Evolutionary conservation across 2,113 vertebrate genomes (phyloP), one percentile per base, ranked within the genome.

Genomic region (Willisornis vidua): DNA sequence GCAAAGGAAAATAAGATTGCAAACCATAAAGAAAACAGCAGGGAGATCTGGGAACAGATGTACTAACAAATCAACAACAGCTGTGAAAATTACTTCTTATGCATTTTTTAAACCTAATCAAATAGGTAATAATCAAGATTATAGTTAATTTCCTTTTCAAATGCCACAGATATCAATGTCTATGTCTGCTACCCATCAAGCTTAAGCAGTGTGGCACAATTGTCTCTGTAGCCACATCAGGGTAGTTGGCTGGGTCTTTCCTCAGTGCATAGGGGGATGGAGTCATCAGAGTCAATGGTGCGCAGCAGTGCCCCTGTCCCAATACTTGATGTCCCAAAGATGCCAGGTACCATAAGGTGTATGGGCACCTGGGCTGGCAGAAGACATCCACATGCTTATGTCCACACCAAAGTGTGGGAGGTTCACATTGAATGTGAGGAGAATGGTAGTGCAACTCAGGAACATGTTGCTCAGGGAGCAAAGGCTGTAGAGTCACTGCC

Each of bases 71-170:
- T 62, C 80, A 79, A 37, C 41, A 93, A 61, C 96, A 96, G 96
- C 96, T 96, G 96, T 96, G 95, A 94, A 96, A 97, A 96, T 96
- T 19, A 75, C 61, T 92, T 65, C 39, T 86, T 37, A 89, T 68
- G 31, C 25, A 37, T 81, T 74, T 84, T 94, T 86, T 78, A 35
- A 92, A 87, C 41, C 15, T 43, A 49, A 90, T 85, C 54, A 78
- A 93, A 90, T 76, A 91, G 81, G 89, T 25, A 94, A 51, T 65
- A 80, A 71, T 76, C 45, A 94, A 67, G 52, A 83, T 43, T 67
- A 71, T 68, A 73, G 15, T 58, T 65, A 17, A 31, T 93, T 93
- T 93, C 61, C 57, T 87, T 78, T 94, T 65, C 52, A 87, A 89
- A 84, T 63, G 52, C n/a, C 14, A 41, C 61, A 92, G 37, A 49